Evolutionary conservation across 2,113 vertebrate species (phyloP).

Genomic region (Channa maculata): DNA sequence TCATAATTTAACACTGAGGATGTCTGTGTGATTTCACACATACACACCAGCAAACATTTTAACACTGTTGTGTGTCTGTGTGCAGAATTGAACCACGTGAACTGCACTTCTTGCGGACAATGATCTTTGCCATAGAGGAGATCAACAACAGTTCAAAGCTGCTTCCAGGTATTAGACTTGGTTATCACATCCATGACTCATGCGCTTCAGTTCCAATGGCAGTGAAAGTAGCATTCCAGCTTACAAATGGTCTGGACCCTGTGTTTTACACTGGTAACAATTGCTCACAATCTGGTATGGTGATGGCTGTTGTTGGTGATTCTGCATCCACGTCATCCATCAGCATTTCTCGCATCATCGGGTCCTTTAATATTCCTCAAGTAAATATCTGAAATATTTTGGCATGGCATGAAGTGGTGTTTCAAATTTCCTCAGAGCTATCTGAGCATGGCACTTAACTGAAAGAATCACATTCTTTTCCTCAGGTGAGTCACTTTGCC

Average conservation of each 20-base stretch:
- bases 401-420: too few relatives aligned
- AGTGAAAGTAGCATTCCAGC: constrained; percentile 66
- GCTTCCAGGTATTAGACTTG: constrained; percentile 72
- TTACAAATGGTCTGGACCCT: constrained; percentile 60
- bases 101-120: constrained; percentile 71
- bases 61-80: too few relatives aligned
- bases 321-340: constrained; percentile 79
- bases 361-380: constrained; percentile 77
- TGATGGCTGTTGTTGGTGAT: constrained; percentile 72
- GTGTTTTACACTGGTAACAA: background rate
- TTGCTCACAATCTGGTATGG: constrained; percentile 57
- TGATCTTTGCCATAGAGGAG: constrained; percentile 80
- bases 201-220: constrained; percentile 68
- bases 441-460: too few relatives aligned
- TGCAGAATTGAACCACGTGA: constrained; percentile 35
- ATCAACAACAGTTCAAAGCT: constrained; percentile 80
- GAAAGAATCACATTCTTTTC: too few relatives aligned
- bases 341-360: constrained; percentile 70
- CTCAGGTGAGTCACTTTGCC: constrained; percentile 80
- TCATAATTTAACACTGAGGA: too few relatives aligned
- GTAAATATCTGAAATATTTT: constrained; percentile 42
- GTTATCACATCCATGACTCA: constrained; percentile 78
- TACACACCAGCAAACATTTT: too few relatives aligned
- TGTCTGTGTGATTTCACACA: too few relatives aligned
- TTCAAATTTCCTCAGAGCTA: too few relatives aligned